Evolutionary conservation across 2,888 invertebrate genomes (phyloP).

Genomic region (Macrosoma leucophasiata): DNA sequence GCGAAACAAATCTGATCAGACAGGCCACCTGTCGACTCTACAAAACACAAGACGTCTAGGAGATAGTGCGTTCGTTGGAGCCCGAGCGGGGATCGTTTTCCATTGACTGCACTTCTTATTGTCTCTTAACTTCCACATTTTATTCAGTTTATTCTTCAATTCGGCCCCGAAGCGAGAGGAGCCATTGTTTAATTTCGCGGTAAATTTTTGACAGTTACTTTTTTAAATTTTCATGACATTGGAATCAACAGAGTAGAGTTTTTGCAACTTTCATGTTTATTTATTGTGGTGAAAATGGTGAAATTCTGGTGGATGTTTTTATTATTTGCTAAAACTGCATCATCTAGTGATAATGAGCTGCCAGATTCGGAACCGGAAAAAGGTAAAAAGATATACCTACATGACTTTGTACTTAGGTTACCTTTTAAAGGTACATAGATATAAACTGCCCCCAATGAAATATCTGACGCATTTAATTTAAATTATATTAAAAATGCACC

Average conservation of each 20-base stretch:
- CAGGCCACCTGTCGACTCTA: conserved; percentile 38
- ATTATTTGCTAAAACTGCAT: conserved; percentile 64
- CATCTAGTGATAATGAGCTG: conserved; percentile 62
- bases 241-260: conserved; percentile 27
- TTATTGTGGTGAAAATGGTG: conserved; percentile 61
- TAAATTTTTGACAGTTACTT: conserved; percentile 39
- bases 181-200: conserved; percentile 42
- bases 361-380: conserved; percentile 50
- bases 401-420: too few species aligned
- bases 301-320: conserved; percentile 72
- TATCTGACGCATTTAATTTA: too few species aligned
- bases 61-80: conserved; percentile 24
- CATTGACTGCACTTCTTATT: conserved; percentile 60
- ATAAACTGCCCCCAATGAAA: too few species aligned
- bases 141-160: conserved; percentile 63
- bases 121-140: conserved; percentile 50
- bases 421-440: too few species aligned
- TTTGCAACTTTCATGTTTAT: conserved; percentile 56
- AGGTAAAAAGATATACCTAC: conserved; percentile 36
- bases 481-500: too few species aligned
- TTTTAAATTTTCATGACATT: conserved; percentile 26
- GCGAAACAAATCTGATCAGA: conserved; percentile 21
- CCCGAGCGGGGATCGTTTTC: conserved; percentile 65
- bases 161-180: conserved; percentile 54
- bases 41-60: conserved; percentile 30